Evolutionary conservation across 2,113 vertebrate genomes (phyloP), one percentile per base, ranked within the genome.

Genomic region (Ploceus nigricollis): DNA sequence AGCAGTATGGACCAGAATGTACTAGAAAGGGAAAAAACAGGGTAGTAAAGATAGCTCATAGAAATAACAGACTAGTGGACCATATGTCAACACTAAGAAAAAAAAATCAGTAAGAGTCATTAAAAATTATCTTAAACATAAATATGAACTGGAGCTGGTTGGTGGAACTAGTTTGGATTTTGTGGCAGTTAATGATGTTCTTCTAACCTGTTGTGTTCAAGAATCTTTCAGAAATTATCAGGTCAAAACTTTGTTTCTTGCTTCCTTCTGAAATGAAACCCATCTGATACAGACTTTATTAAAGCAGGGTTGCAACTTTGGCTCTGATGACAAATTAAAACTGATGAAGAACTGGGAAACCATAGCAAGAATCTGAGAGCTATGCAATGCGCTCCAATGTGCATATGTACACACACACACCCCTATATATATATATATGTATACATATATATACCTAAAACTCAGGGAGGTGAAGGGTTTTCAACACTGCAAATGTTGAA

Each of bases 361-460:
- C 30, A 31, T 2, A 76, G 42, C 22, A 93, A 87, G 48, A 6
- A 4, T 71, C 61, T 3, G 23, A 92, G 35, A 80, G 23, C 6
- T 9, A 35, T 40, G 56, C 6, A 69, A 19, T 58, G 42, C 40
- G 83, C n/a, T 63, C 39, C 53, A 53, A 2, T 80, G 30, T 51
- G 28, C 0, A 0, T 25, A 48, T 30, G 17, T 6, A 40, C 5
- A 28, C 4, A 30, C 7, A 25, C 8, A n/a, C 24, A 57, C 13
- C 10, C 16, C 10, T 48, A 23, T 50, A 15, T 50, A 50, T 50
- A 27, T 15, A 15, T 15, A 27, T 50, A 25, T 19, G n/a, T n/a
- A n/a, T n/a, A n/a, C 4, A 30, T 18, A 63, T 10, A 37, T n/a
- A 33, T 23, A 57, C 23, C 28, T 47, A 64, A 56, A 83, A 44